Percentiles rank a stretch among this genome's conserved stretches.
Conservation (phyloP, 2,797 vertebrate genomes). For the Chrosomus eos region DNA sequence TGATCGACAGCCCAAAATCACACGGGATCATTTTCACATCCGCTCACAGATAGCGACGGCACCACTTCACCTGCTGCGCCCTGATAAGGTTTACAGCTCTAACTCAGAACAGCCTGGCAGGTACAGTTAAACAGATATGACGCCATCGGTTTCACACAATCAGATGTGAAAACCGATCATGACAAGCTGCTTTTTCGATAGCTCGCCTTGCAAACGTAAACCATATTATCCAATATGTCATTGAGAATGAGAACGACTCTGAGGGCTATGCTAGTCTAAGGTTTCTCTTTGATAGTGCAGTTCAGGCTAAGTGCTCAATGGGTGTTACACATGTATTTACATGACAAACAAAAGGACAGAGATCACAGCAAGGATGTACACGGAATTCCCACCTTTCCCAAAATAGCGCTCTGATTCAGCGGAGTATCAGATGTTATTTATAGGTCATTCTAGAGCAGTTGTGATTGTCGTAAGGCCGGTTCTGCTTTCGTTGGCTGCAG, state of each 20-base stretch:
- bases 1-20: neutral
- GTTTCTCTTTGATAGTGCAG: conserved; percentile 25
- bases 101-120: conserved; percentile 31
- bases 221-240: conserved; percentile 12
- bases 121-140: conserved; percentile 30
- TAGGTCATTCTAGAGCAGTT: conserved; percentile 68
- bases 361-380: conserved; percentile 66
- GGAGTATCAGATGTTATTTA: conserved; percentile 76
- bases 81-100: conserved; percentile 31
- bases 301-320: conserved; percentile 46
- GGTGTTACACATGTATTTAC: conserved; percentile 54
- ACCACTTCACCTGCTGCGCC: conserved; percentile 20
- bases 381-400: conserved; percentile 62
- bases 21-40: conserved; percentile 25
- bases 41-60: conserved; percentile 3
- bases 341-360: conserved; percentile 65
- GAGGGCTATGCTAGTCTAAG: conserved; percentile 8
- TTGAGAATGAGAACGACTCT: neutral
- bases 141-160: conserved; percentile 28
- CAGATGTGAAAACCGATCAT: conserved; percentile 26
- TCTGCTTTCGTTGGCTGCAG: conserved; percentile 44
- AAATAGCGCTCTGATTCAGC: conserved; percentile 66
- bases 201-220: conserved; percentile 13
- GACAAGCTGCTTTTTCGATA: conserved; percentile 24
- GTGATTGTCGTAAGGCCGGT: conserved; percentile 64